Conservation (phyloP, 1,140 invertebrate genomes). For the Heliconius himera region DNA sequence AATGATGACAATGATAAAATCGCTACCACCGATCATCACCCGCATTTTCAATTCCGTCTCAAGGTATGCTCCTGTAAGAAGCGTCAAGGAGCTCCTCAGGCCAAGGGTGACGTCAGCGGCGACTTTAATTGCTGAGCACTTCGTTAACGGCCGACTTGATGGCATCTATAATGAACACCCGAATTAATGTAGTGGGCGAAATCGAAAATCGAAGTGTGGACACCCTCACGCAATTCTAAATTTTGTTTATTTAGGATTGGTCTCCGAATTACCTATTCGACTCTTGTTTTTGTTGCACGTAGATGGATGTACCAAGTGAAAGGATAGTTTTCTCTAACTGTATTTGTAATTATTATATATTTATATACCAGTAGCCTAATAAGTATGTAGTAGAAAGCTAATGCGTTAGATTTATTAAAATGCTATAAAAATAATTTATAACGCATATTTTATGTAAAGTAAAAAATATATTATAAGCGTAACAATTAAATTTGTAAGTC, state of each 20-base stretch:
- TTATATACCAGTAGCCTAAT: neutral
- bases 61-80: constrained; percentile 67
- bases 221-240: constrained; percentile 56
- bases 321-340: neutral
- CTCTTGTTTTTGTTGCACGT: constrained; percentile 51
- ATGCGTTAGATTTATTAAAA: neutral
- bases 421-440: too few species aligned
- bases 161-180: constrained; percentile 81
- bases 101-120: constrained; percentile 75
- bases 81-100: constrained; percentile 58
- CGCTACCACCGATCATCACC: constrained; percentile 63
- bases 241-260: constrained; percentile 77
- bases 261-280: constrained; percentile 60
- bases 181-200: constrained; percentile 81
- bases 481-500: too few species aligned
- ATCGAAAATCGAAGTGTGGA: constrained; percentile 78
- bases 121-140: constrained; percentile 80
- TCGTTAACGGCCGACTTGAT: constrained; percentile 79
- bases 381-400: neutral
- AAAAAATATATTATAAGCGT: too few species aligned
- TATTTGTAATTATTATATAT: neutral
- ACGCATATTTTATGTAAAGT: too few species aligned
- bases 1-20: constrained; percentile 48
- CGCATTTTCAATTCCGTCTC: constrained; percentile 70
- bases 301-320: constrained; percentile 32